Conservation (phyloP, 2,888 invertebrate species). For the Drosophila setosimentum region DNA sequence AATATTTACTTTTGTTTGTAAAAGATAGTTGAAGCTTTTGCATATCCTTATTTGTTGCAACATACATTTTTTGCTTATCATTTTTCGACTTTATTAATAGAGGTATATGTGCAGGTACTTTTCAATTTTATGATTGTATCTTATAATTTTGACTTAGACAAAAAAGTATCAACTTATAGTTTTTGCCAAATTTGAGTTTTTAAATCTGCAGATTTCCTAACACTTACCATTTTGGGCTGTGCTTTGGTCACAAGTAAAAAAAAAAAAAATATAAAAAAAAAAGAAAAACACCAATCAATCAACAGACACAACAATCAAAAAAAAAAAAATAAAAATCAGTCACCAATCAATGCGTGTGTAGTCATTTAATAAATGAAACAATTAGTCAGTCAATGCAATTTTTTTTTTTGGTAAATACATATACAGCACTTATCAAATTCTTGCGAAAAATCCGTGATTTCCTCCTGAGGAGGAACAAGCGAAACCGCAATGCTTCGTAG, state of each 20-base stretch:
- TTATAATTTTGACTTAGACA: not conserved
- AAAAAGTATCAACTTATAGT: not conserved
- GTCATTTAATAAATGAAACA: not conserved
- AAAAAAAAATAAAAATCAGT: not conserved
- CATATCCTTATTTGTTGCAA: not conserved
- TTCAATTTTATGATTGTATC: not conserved
- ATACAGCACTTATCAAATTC: not conserved
- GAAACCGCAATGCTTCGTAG: not conserved
- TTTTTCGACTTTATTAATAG: not conserved
- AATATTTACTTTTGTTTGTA: not conserved
- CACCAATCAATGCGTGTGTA: slow-evolving; percentile 1
- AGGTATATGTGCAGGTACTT: not conserved
- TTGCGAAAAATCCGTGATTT: not conserved
- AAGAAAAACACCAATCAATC: not conserved
- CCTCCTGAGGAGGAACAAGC: not conserved
- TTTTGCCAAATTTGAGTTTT: not conserved
- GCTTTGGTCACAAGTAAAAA: not conserved
- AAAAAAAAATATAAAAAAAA: not conserved
- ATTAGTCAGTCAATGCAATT: not conserved
- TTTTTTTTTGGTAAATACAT: not conserved
- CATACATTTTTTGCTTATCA: no score
- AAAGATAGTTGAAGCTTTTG: not conserved
- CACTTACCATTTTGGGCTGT: not conserved
- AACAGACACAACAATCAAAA: not conserved
- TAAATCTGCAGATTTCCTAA: not conserved